Conservation (phyloP, 2,888 invertebrate species). For the Dysmachus trigonus region DNA sequence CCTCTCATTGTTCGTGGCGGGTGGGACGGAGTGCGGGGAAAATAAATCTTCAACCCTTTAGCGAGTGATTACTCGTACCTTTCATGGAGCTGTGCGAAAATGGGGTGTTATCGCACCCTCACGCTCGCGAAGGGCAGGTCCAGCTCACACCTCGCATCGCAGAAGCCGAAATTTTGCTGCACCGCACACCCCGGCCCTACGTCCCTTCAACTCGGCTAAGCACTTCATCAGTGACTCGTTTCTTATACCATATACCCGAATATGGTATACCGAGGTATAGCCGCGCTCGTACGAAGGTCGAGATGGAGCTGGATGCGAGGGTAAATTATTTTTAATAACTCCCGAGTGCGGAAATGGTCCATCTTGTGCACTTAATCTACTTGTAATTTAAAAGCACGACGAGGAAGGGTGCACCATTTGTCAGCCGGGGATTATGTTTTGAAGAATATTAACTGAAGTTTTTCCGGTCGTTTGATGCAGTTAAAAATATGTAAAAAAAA, state of each 20-base stretch:
- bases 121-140: not conserved
- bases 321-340: slow-evolving; percentile 23
- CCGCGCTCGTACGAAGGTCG: not conserved
- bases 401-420: not conserved
- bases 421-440: not conserved
- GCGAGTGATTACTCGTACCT: not conserved
- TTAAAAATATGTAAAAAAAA: not conserved
- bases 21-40: not conserved
- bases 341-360: not conserved
- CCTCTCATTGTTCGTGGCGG: slow-evolving; percentile 8
- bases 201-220: not conserved
- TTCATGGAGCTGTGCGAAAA: not conserved
- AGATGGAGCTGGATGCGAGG: not conserved
- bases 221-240: slow-evolving; percentile 2
- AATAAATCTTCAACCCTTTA: slow-evolving; percentile 30
- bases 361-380: not conserved
- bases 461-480: not conserved
- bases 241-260: not conserved
- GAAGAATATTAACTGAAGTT: not conserved
- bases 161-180: not conserved
- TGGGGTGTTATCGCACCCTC: slow-evolving; percentile 1
- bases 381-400: not conserved
- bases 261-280: not conserved
- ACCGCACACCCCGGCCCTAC: not conserved
- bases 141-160: not conserved